Evolutionary conservation across 2,113 vertebrate species (phyloP), one percentile per base, ranked within the genome.

Genomic region (Callionymus lyra): DNA sequence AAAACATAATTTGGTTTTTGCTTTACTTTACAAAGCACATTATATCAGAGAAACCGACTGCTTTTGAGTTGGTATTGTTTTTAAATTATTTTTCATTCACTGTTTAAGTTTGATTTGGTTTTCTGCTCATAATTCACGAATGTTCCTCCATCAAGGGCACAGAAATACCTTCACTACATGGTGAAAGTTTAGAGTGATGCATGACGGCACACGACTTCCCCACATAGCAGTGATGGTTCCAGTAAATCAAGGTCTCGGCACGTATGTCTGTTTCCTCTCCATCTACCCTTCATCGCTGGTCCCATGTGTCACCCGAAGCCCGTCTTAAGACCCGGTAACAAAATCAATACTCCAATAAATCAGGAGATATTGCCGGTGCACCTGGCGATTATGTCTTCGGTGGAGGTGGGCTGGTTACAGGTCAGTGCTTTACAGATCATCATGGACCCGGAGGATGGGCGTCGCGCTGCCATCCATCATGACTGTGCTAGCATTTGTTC

Each of bases 271-370:
- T 33, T 57, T 74, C 65, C 61, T 59, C 41, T 62, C 55, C 53
- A 66, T 58, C 64, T 61, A 68, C 69, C 61, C 63, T 62, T 54
- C 45, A 61, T 65, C 50, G 48, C 16, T 47, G 15, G 43, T 12
- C 39, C 39, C 46, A 47, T 57, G 44, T 62, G 53, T 51, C 44
- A 57, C 45, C 37, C 17, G 47, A 40, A 58, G 34, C 16, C 56
- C 34, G 41, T 73, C 66, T 53, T 48, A 43, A 68, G 72, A 58
- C 44, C 32, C 41, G 69, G 54, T 53, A 66, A 73, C 54, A 66
- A 63, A 74, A 77, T 80, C 58, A 69, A 80, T 78, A 72, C 60
- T 37, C 65, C 55, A 49, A 69, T 69, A 59, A 74, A 70, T 76
- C 58, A 68, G 46, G 60, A 72, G 59, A 51, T 70, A 75, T 74